A percentile compares a stretch with the other conserved stretches of the same genome.
Conservation (phyloP, 1,140 invertebrate species). For the Bombus terrestris region DNA sequence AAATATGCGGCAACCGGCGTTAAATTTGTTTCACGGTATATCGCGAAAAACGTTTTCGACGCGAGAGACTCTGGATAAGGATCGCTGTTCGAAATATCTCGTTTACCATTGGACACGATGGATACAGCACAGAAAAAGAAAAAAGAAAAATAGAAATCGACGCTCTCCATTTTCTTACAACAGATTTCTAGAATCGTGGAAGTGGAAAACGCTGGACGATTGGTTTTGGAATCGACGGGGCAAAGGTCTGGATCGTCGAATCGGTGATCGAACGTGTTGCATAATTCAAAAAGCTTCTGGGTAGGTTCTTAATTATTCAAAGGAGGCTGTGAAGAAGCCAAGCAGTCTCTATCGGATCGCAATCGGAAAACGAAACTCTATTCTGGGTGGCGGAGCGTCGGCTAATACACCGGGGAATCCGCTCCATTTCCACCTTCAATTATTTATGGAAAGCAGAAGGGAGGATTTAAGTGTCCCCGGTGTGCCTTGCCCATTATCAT, state of each 20-base stretch:
- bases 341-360: slow-evolving; percentile 15
- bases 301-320: slow-evolving; percentile 26
- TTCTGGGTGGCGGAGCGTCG: neutral
- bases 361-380: slow-evolving; percentile 29
- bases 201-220: neutral
- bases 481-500: slow-evolving; percentile 63
- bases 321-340: slow-evolving; percentile 23
- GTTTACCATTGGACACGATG: no score
- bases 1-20: no score
- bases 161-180: neutral
- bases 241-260: neutral
- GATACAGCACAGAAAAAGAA: accelerated
- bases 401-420: slow-evolving; percentile 58
- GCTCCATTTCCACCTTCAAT: slow-evolving; percentile 64
- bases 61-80: neutral
- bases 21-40: no score
- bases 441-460: slow-evolving; percentile 68
- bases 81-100: neutral
- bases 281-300: neutral
- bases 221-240: neutral
- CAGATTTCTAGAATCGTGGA: neutral
- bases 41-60: no score
- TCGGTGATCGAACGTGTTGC: neutral
- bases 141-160: neutral
- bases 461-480: slow-evolving; percentile 65